Percentiles rank a stretch among this genome's conserved stretches.
These are phyloP conservation scores for Sebastes melanostomus DNA, from an alignment of 2,797 vertebrate genomes.

Conservation along the genomic window DNA sequence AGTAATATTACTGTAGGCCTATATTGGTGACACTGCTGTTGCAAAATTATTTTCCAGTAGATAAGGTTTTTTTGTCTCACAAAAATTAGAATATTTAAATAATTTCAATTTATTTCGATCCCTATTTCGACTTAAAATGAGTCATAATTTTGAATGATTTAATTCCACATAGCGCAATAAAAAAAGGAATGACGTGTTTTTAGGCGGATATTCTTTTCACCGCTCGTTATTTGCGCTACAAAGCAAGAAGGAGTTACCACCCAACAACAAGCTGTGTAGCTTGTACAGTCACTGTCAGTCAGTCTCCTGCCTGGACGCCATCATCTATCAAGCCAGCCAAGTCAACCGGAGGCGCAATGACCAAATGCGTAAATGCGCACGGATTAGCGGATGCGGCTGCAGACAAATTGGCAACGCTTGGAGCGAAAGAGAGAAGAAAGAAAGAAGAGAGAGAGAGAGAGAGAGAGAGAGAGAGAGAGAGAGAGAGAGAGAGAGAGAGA, in stretches of 20 bases:
- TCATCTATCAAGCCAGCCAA: slow-evolving; percentile 75
- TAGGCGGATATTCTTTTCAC: not conserved
- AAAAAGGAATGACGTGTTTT: not conserved
- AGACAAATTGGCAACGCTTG: slow-evolving; percentile 76
- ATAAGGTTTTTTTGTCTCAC: not conserved
- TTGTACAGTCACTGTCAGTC: slow-evolving; percentile 54
- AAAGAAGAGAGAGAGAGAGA: slow-evolving; percentile 20
- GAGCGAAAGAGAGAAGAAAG: slow-evolving; percentile 57
- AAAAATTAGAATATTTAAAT: not conserved
- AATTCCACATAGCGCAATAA: not conserved
- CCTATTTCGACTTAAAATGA: not conserved
- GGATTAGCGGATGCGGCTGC: slow-evolving; percentile 67
- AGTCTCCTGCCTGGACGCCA: slow-evolving; percentile 63
- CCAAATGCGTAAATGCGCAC: slow-evolving; percentile 75
- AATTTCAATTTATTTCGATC: not conserved
- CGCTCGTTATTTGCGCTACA: slow-evolving; percentile 8
- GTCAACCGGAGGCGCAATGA: slow-evolving; percentile 75
- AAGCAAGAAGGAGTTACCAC: slow-evolving; percentile 35
- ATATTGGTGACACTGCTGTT: not conserved
- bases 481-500: slow-evolving; percentile 22
- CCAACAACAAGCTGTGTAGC: slow-evolving; percentile 44
- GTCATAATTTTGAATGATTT: not conserved
- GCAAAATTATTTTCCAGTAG: not conserved
- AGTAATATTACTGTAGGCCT: not conserved
- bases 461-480: slow-evolving; percentile 14